phyloP scores from a whole-genome alignment of 2,888 invertebrate genomes.

The Aricia artaxerxes region DNA sequence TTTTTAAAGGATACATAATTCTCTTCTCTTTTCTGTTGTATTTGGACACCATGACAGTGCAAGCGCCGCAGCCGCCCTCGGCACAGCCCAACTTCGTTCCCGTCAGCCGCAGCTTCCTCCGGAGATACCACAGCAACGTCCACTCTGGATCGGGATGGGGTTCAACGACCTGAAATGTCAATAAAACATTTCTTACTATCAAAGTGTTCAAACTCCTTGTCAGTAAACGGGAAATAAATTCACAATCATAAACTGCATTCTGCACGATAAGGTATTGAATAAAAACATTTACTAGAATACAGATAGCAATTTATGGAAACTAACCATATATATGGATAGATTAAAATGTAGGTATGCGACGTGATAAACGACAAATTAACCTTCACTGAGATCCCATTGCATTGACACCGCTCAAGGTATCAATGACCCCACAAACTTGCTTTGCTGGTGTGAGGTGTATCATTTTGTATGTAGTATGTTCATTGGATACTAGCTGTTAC shows the following conservation, averaged over 20 bases:
- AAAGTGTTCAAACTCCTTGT: neutral
- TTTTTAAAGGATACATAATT: slow-evolving; percentile 69
- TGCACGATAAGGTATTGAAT: neutral
- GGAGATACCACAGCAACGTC: slow-evolving; percentile 91
- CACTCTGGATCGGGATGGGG: slow-evolving; percentile 89
- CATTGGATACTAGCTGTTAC: too few relatives aligned
- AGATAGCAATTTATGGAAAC: slow-evolving; percentile 7
- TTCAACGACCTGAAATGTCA: slow-evolving; percentile 84
- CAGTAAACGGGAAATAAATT: neutral
- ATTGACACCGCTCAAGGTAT: slow-evolving; percentile 17
- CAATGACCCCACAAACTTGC: neutral
- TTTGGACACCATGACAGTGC: slow-evolving; percentile 95
- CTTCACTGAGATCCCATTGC: neutral
- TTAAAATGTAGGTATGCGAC: slow-evolving; percentile 12
- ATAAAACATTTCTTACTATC: neutral
- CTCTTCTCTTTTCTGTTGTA: slow-evolving; percentile 82
- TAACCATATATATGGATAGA: neutral
- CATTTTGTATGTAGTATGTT: neutral
- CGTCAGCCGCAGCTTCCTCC: slow-evolving; percentile 89
- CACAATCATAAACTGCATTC: neutral
- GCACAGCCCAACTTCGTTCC: slow-evolving; percentile 97
- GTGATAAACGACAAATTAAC: neutral
- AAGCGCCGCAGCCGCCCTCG: slow-evolving; percentile 98
- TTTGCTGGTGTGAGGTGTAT: neutral
- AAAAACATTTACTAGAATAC: neutral